Percentiles rank a stretch among this genome's conserved stretches.
These are phyloP conservation scores for Tyria jacobaeae DNA, from an alignment of 2,888 invertebrate genomes.

Conservation along the genomic window DNA sequence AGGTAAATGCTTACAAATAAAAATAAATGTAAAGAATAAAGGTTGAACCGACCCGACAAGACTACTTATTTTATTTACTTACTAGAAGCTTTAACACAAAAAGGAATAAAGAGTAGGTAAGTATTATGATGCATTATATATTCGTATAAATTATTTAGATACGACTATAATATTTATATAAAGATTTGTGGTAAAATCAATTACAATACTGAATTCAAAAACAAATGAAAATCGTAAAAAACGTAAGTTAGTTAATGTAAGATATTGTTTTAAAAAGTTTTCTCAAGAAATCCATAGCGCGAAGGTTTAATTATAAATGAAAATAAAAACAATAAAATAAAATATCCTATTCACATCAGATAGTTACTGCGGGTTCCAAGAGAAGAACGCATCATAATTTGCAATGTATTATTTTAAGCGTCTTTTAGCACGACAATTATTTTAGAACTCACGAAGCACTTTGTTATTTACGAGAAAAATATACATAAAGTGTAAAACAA, in stretches of 20 bases:
- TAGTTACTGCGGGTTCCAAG: neutral
- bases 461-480: slow-evolving; percentile 43
- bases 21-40: neutral
- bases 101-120: too few species aligned
- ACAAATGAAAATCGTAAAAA: neutral
- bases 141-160: neutral
- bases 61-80: too few species aligned
- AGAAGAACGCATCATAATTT: neutral
- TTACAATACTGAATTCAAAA: neutral
- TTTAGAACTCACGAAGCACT: slow-evolving; percentile 20
- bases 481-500: slow-evolving; percentile 43
- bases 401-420: neutral
- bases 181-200: neutral
- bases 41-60: neutral
- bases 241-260: neutral
- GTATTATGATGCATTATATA: neutral
- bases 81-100: too few species aligned
- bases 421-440: slow-evolving; percentile 7
- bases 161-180: neutral
- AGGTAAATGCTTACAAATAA: too few species aligned
- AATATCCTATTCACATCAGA: neutral
- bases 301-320: neutral
- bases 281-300: neutral
- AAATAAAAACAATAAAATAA: neutral
- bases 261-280: neutral